Conservation (phyloP, 1,140 invertebrate genomes). For the Diprion similis region DNA sequence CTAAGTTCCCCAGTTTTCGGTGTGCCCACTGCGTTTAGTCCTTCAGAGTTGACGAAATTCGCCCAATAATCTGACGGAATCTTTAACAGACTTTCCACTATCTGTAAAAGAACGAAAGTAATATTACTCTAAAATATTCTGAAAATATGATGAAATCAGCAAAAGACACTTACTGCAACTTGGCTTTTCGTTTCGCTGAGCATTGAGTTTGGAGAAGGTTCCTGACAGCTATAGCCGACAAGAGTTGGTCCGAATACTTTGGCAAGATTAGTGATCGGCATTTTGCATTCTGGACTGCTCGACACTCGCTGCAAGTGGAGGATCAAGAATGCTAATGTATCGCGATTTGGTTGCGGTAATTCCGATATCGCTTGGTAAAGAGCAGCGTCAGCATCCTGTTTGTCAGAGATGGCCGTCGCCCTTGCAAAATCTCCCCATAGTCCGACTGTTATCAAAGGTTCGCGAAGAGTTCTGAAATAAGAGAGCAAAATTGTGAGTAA, state of each 20-base stretch:
- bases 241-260: constrained; percentile 87
- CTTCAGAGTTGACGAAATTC: constrained; percentile 63
- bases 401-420: constrained; percentile 68
- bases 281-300: constrained; percentile 74
- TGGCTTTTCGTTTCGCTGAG: constrained; percentile 70
- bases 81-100: constrained; percentile 71
- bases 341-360: constrained; percentile 84
- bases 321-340: constrained; percentile 86
- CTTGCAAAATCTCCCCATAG: constrained; percentile 80
- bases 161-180: constrained; percentile 59
- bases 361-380: constrained; percentile 74
- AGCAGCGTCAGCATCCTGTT: constrained; percentile 63
- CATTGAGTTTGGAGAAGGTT: constrained; percentile 70
- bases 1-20: constrained; percentile 52
- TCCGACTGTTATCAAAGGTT: constrained; percentile 81
- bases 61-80: constrained; percentile 74
- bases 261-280: constrained; percentile 80
- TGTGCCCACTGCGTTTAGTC: constrained; percentile 40
- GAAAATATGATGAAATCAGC: constrained; percentile 3
- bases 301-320: constrained; percentile 85
- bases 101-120: constrained; percentile 52
- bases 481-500: not conserved
- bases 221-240: constrained; percentile 77
- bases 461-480: constrained; percentile 66
- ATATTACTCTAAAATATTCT: constrained; percentile 14